phyloP scores from a whole-genome alignment of 1,140 invertebrate species.

The Parapsyche elsis region DNA sequence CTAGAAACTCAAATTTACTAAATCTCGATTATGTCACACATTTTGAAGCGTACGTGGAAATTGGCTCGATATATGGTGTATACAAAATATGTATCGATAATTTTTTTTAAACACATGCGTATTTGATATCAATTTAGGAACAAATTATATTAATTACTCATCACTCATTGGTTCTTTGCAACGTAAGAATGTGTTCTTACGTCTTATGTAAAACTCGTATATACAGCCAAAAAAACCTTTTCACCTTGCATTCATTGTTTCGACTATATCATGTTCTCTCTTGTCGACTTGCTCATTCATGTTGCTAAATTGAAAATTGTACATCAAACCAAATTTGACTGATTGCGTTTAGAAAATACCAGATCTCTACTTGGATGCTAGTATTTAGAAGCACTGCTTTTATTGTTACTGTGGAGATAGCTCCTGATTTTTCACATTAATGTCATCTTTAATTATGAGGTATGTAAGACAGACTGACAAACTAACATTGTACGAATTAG shows the following conservation, averaged over 20 bases:
- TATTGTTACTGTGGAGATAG: constrained; percentile 32
- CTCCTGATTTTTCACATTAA: constrained; percentile 29
- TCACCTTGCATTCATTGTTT: constrained; percentile 65
- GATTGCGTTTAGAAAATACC: constrained; percentile 35
- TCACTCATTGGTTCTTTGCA: constrained; percentile 59
- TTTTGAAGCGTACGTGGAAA: neutral
- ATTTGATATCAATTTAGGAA: no score
- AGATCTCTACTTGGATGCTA: constrained; percentile 35
- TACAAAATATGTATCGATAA: no score
- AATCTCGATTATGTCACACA: neutral
- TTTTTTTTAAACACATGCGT: no score
- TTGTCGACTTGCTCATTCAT: constrained; percentile 53
- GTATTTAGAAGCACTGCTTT: constrained; percentile 5
- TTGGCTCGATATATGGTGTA: no score
- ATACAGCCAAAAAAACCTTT: constrained; percentile 69
- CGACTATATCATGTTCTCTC: constrained; percentile 69
- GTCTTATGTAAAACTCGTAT: constrained; percentile 35
- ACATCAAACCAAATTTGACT: constrained; percentile 9
- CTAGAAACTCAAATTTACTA: neutral
- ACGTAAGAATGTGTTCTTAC: constrained; percentile 30
- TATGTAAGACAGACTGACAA: constrained; percentile 38
- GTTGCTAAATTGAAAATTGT: constrained; percentile 17
- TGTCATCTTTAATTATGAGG: constrained; percentile 41
- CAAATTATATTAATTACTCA: no score
- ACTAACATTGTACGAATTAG: constrained; percentile 36